Evolutionary conservation across 2,888 invertebrate genomes (phyloP).

Genomic region (Tryphoninae sp.): DNA sequence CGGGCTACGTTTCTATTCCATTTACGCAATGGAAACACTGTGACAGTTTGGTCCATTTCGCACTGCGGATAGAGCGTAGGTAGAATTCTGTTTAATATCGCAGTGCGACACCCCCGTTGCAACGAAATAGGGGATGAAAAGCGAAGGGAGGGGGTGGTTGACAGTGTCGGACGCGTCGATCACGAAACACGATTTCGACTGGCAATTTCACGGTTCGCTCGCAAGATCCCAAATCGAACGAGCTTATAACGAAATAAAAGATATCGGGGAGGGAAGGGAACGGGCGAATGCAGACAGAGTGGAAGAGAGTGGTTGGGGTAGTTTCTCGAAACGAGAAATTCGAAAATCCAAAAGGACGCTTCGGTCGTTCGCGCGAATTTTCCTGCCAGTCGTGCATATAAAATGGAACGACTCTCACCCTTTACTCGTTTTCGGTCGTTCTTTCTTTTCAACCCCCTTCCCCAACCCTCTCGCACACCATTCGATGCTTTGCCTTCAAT

Average conservation of each 20-base stretch:
- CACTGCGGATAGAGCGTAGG: neutral
- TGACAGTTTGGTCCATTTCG: neutral
- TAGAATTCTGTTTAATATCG: neutral
- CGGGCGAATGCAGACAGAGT: neutral
- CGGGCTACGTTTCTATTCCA: too few species aligned
- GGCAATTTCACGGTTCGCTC: slow-evolving; percentile 62
- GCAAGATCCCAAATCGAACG: slow-evolving; percentile 29
- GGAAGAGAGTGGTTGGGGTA: slow-evolving; percentile 12
- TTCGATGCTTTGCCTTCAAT: neutral
- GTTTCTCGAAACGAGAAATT: slow-evolving; percentile 32
- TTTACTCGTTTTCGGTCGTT: slow-evolving; percentile 29
- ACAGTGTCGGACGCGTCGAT: slow-evolving; percentile 43
- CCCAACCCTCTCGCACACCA: neutral
- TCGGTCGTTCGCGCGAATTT: slow-evolving; percentile 17
- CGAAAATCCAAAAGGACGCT: slow-evolving; percentile 48
- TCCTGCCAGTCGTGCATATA: slow-evolving; percentile 39
- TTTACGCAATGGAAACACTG: neutral
- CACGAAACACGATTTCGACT: slow-evolving; percentile 57
- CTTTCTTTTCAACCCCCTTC: slow-evolving; percentile 1
- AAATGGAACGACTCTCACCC: slow-evolving; percentile 31
- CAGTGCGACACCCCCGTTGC: slow-evolving; percentile 6
- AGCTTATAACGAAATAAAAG: slow-evolving; percentile 59
- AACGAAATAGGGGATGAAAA: slow-evolving; percentile 12
- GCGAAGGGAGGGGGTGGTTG: slow-evolving; percentile 26
- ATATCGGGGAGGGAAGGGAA: slow-evolving; percentile 7